Evolutionary conservation across 2,797 vertebrate species (phyloP).

Genomic region (Lutjanus campechanus): DNA sequence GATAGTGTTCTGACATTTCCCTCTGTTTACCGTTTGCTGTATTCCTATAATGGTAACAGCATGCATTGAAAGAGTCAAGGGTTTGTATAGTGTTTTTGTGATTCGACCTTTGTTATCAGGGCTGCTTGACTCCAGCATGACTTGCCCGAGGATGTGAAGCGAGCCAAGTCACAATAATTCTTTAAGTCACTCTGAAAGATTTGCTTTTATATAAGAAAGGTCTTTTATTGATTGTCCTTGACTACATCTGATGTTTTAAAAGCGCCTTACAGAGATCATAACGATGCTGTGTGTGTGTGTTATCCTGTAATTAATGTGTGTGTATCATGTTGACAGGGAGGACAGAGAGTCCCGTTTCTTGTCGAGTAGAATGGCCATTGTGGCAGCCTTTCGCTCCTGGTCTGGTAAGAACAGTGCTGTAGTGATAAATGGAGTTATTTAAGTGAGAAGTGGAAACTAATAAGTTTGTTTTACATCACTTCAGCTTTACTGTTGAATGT

Average conservation of each 20-base stretch:
- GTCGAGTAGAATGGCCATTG: constrained; percentile 98
- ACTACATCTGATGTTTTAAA: background rate
- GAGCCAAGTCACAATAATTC: constrained; percentile 3
- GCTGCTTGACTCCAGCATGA: constrained; percentile 49
- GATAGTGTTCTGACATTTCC: constrained; percentile 60
- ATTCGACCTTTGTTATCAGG: constrained; percentile 47
- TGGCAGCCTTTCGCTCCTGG: constrained; percentile 98
- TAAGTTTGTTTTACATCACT: background rate
- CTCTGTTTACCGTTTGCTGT: constrained; percentile 57
- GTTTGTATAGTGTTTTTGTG: constrained; percentile 58
- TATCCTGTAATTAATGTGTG: constrained; percentile 39
- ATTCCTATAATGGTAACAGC: constrained; percentile 53
- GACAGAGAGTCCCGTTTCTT: constrained; percentile 97
- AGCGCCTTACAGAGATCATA: constrained; percentile 1
- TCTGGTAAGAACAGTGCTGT: constrained; percentile 89
- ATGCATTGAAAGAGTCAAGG: constrained; percentile 37
- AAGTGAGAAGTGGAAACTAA: background rate
- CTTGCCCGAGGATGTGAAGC: constrained; percentile 40
- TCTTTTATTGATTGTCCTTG: constrained; percentile 21
- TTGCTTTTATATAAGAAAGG: constrained; percentile 43
- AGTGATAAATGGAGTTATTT: background rate
- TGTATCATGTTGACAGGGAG: constrained; percentile 86
- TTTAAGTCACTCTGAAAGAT: constrained; percentile 34
- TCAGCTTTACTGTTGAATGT: background rate
- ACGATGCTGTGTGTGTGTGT: constrained; percentile 14